phyloP scores from a whole-genome alignment of 2,113 vertebrate genomes.

The Melospiza melodia region DNA sequence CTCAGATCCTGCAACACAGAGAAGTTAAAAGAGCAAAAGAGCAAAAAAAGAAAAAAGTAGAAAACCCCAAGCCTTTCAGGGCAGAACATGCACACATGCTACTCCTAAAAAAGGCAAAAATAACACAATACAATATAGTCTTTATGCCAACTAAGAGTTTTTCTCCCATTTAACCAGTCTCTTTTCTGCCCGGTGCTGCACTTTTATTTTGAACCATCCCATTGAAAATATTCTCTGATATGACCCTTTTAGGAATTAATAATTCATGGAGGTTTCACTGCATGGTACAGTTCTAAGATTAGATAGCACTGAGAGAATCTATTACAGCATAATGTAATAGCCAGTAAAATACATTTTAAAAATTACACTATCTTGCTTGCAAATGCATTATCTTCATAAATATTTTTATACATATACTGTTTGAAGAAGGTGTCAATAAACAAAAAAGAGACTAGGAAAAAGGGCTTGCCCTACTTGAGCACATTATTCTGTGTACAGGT shows the following conservation, averaged over 20 bases:
- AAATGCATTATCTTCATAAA: background rate
- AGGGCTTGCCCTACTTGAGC: background rate
- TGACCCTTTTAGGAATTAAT: constrained; percentile 48
- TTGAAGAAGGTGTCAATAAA: background rate
- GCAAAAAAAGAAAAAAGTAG: background rate
- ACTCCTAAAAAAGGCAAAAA: background rate
- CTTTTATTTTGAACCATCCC: background rate
- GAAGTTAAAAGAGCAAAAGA: background rate
- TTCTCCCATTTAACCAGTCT: background rate
- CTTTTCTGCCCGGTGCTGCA: background rate
- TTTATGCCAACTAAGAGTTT: background rate
- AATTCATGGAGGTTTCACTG: constrained; percentile 18
- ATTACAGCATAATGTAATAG: constrained; percentile 10
- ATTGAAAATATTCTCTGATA: constrained; percentile 2
- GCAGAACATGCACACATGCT: background rate
- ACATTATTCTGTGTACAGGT: background rate
- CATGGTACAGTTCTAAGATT: constrained; percentile 12
- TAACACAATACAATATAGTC: background rate
- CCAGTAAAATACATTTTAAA: background rate
- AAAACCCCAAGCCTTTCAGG: background rate
- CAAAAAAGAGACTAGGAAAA: background rate
- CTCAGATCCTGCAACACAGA: background rate
- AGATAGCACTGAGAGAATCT: background rate
- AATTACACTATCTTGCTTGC: background rate
- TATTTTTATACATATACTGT: background rate